phyloP scores from a whole-genome alignment of 2,797 vertebrate species.

The Sparidentex hasta region DNA sequence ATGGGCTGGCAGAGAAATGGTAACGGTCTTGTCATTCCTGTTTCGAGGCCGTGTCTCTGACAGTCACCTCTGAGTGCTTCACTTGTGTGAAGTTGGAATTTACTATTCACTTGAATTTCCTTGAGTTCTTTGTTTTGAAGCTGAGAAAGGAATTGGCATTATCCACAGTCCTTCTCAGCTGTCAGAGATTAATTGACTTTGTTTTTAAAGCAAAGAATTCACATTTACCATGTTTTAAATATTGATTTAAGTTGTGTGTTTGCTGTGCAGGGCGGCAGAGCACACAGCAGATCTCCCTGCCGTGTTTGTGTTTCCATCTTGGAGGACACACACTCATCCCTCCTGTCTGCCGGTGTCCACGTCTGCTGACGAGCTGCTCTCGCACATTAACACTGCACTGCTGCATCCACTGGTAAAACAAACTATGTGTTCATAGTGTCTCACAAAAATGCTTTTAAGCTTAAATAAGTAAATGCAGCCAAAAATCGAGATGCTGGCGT shows the following conservation, averaged over 20 bases:
- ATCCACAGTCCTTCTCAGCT: neutral
- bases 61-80: neutral
- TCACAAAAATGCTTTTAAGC: neutral
- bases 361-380: conserved; percentile 76
- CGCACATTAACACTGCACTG: conserved; percentile 76
- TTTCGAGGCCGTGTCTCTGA: conserved; percentile 10
- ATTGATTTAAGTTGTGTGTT: neutral
- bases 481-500: neutral
- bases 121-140: neutral
- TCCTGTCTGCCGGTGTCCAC: conserved; percentile 69
- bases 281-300: conserved; percentile 84
- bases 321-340: conserved; percentile 66
- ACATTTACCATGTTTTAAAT: neutral
- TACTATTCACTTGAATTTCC: neutral
- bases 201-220: neutral
- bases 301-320: conserved; percentile 84
- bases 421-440: neutral
- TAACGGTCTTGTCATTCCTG: conserved; percentile 43
- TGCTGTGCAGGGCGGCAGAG: conserved; percentile 83
- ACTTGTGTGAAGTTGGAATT: neutral
- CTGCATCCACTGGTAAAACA: conserved; percentile 90
- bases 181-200: neutral
- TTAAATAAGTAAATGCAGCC: neutral
- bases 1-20: conserved; percentile 79
- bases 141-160: neutral